Evolutionary conservation across 2,113 vertebrate genomes (phyloP), one percentile per base, ranked within the genome.

Genomic region (Procavia capensis): DNA sequence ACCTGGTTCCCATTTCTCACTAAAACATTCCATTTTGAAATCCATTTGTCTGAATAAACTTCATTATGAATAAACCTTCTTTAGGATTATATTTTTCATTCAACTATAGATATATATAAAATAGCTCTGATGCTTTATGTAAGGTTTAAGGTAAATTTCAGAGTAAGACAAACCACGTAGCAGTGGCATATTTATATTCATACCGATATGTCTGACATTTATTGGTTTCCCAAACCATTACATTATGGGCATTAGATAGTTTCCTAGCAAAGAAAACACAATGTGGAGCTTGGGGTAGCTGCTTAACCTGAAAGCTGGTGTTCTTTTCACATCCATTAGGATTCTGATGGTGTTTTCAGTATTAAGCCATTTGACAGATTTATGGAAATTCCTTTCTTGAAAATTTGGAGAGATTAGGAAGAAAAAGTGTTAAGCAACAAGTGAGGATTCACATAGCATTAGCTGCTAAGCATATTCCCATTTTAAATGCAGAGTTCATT

Each of bases 141-240:
- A 86, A 34, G 82, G 82, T 64, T 57, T 90, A 92, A 92, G 70
- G 72, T 41, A 95, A 80, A 88, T 96, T 70, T 88, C 29, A 91
- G 79, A 79, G 27, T 50, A 66, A 80, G 39, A 31, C 39, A 80
- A 59, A 89, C 31, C 78, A 59, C 34, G 78, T 68, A 85, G n/a
- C 47, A 78, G 9, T 78, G n/a, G 3, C 16, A 54, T 54, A 54
- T 54, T 54, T 54, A 54, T 54, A 54, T 16, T 54, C 50, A 54
- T 54, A 54, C 13, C 17, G 50, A 16, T 54, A 54, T 54, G 61
- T 36, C 91, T 85, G 54, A 78, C 50, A 82, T 85, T 59, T 85
- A 85, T 76, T 83, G 66, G 54, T 63, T 95, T 93, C 70, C 61
- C 61, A 36, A 88, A 83, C 8, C 24, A 41, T 9, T 87, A 70